phyloP scores from a whole-genome alignment of 2,113 vertebrate genomes.

The Bos taurus region ARS-UCD2.0 NC_037343.1:36569501-36570000 shows the following conservation, averaged over 20 bases:
- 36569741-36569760: background rate
- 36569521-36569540: background rate
- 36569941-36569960: rapidly evolving
- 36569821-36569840: background rate
- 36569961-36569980: background rate
- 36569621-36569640: background rate
- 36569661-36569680: background rate
- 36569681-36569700: background rate
- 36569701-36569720: background rate
- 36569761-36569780: background rate
- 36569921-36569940: background rate
- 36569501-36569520: background rate
- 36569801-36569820: background rate
- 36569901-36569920: background rate
- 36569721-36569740: background rate
- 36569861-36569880: background rate
- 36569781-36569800: background rate
- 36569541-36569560: background rate
- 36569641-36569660: background rate
- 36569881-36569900: background rate
- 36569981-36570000: background rate
- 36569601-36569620: background rate
- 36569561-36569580: background rate
- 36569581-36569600: background rate
- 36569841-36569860: background rate